phyloP scores from a whole-genome alignment of 2,113 vertebrate species.

The Pheucticus melanocephalus region DNA sequence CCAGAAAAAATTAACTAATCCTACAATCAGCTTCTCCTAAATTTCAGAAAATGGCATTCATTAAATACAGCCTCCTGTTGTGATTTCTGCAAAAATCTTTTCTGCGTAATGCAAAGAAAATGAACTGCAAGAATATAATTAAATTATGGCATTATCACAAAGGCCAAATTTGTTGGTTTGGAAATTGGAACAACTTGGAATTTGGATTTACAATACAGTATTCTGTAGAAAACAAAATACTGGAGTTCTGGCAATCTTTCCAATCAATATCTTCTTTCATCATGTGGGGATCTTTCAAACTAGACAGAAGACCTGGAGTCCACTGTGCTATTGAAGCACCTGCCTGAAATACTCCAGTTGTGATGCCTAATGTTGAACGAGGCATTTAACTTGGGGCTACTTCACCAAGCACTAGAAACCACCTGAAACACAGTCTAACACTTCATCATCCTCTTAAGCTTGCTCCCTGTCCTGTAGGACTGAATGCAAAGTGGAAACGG shows the following conservation, averaged over 20 bases:
- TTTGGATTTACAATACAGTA: not conserved
- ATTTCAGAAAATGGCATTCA: not conserved
- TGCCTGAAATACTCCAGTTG: not conserved
- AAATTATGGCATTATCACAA: not conserved
- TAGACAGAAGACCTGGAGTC: not conserved
- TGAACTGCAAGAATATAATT: not conserved
- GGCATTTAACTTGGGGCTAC: not conserved
- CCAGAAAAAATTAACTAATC: not conserved
- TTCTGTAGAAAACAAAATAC: not conserved
- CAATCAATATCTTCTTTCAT: not conserved
- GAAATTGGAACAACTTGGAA: not conserved
- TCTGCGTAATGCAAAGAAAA: not conserved
- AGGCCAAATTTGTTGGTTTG: not conserved
- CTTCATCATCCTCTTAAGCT: not conserved
- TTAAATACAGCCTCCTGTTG: not conserved
- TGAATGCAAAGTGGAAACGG: not conserved
- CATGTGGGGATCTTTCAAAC: not conserved
- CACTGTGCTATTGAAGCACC: not conserved
- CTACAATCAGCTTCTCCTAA: not conserved
- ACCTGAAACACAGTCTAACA: not conserved
- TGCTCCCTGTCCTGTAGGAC: not conserved
- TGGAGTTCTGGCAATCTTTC: not conserved
- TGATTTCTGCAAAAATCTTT: not conserved
- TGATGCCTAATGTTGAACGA: not conserved
- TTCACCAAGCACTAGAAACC: not conserved